These are phyloP conservation scores for Chaenocephalus aceratus DNA, from an alignment of 2,113 vertebrate genomes.

Conservation along the genomic window DNA sequence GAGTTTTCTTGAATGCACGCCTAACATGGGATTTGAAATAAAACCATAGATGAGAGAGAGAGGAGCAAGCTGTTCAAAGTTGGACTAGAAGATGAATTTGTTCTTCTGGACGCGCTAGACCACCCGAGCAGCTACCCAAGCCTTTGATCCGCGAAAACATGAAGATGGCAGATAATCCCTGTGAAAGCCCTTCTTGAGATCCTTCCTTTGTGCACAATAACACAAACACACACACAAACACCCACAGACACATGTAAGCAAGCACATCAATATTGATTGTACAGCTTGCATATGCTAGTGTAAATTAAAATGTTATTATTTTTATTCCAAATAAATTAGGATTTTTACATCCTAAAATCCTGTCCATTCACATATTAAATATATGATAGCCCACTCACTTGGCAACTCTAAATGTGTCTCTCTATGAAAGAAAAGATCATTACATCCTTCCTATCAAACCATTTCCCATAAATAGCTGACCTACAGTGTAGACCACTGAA, in stretches of 20 bases:
- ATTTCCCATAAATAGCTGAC: conserved; percentile 1
- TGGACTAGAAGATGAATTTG: neutral
- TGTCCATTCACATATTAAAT: conserved; percentile 1
- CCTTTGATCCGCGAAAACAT: conserved; percentile 30
- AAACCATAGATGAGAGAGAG: conserved; percentile 1
- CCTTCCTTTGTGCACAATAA: neutral
- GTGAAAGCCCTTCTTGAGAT: neutral
- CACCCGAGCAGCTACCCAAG: conserved; percentile 21
- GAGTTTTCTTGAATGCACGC: conserved; percentile 9
- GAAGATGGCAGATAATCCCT: conserved; percentile 25
- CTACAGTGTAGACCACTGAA: neutral
- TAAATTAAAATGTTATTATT: neutral
- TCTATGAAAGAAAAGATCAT: neutral
- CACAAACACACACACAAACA: conserved; percentile 3
- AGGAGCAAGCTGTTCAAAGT: conserved; percentile 4
- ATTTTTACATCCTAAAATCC: neutral
- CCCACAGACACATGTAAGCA: neutral
- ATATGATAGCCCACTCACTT: neutral
- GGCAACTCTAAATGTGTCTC: neutral
- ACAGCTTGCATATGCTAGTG: neutral
- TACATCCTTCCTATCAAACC: neutral
- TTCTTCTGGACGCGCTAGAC: conserved; percentile 11
- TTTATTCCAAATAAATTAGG: neutral
- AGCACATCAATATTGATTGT: neutral
- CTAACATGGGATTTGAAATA: conserved; percentile 39